These are phyloP conservation scores for Druon quercuslanigerum DNA, from an alignment of 1,140 invertebrate genomes.

Conservation along the genomic window DNA sequence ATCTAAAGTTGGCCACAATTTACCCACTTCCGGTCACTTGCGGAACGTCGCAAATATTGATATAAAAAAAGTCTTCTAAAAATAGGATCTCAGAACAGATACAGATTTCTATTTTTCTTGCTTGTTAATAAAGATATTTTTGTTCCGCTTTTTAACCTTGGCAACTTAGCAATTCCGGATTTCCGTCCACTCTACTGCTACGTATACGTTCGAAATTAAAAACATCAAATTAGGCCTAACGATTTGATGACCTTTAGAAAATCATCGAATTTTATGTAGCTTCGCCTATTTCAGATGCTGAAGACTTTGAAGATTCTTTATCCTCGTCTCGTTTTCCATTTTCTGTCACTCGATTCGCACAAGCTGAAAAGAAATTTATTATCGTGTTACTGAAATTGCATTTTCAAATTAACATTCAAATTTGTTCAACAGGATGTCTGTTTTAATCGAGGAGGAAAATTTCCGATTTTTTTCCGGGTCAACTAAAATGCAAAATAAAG, in stretches of 20 bases:
- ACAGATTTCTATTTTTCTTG: neutral
- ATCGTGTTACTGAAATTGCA: neutral
- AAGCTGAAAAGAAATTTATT: neutral
- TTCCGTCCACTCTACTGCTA: neutral
- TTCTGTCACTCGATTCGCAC: slow-evolving; percentile 1
- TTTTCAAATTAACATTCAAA: neutral
- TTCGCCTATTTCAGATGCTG: neutral
- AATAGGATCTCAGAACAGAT: neutral
- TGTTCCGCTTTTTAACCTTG: neutral
- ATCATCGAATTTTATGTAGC: neutral
- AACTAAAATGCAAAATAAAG: too few relatives aligned
- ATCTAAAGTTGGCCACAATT: too few relatives aligned
- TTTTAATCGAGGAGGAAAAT: too few relatives aligned
- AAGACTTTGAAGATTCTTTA: slow-evolving; percentile 13
- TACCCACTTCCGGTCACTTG: too few relatives aligned
- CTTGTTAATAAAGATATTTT: neutral
- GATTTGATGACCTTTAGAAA: neutral
- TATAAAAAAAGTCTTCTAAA: too few relatives aligned
- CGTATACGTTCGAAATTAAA: neutral
- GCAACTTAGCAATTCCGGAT: neutral
- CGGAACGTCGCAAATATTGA: too few relatives aligned
- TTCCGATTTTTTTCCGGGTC: too few relatives aligned
- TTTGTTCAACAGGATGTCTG: too few relatives aligned
- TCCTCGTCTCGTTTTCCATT: slow-evolving; percentile 18
- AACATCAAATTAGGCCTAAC: slow-evolving; percentile 10